Evolutionary conservation across 1,140 invertebrate genomes (phyloP), one percentile per base, ranked within the genome.

Genomic region (Idris sp.): DNA sequence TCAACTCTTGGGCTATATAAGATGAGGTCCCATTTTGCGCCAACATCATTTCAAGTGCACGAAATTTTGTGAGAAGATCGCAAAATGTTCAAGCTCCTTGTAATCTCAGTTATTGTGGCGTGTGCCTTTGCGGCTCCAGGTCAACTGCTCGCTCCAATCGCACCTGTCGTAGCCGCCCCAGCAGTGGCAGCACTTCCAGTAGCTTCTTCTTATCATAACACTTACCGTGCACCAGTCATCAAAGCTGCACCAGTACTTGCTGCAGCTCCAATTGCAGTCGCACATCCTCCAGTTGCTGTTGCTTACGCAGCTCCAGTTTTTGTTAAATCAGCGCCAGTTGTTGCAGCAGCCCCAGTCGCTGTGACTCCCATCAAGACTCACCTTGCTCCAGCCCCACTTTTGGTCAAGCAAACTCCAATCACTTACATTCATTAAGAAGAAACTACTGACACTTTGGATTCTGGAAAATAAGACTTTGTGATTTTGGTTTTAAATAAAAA

Each of bases 71-170:
- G 80, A 9, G 11, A 4, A 43, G 31, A 4, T 33, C n/a, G 13
- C 10, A 25, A 6, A 7, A 89, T 85, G 86, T 83, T 81, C 76
- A 89, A 89, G 79, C 82, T 89, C 88, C 87, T 89, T 84, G 88
- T 90, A 84, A 88, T 90, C 84, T 88, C 86, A 71, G 88, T 85
- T 82, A 67, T 88, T 41, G 43, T 89, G 77, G 88, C 86, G 30
- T 84, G 84, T 53, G 86, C 84, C 11, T 78, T 83, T 10, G 88
- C 85, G 46, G 65, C 74, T 8, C 87, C 87, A 8, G 51, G 53
- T 0, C 48, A 56, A 7, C 19, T 67, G 15, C 40, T 67, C 4
- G 49, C 49, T 1, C 49, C 53, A n/a, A 30, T 48, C 16, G 26
- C 16, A 0, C n/a, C 36, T 10, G 15, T 33, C 2, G 19, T 58